Evolutionary conservation across 2,113 vertebrate genomes (phyloP), one percentile per base, ranked within the genome.

Genomic region (Amphilophus citrinellus): DNA sequence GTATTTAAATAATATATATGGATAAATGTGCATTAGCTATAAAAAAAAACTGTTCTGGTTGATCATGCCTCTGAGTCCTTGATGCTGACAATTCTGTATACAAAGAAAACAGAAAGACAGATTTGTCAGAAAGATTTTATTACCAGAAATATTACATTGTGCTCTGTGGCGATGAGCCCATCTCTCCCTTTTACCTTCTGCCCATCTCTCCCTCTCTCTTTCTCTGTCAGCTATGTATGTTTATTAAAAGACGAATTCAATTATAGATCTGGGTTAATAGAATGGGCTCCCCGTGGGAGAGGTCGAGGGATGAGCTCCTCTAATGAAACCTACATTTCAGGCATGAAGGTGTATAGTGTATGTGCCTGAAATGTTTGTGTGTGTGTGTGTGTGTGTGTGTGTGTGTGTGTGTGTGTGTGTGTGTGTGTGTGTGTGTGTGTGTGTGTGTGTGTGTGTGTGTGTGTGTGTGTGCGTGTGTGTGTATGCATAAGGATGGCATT

Each of bases 191-290:
- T 58, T 58, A 63, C 86, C 77, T 87, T 77, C 17, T 77, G 20
- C 61, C 32, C 4, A 7, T 77, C 44, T 77, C 68, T 80, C 61
- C 22, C 76, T 68, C 56, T 58, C 76, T 58, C 20, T 32, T 9
- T 44, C 77, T 83, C 81, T 79, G 66, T 88, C 87, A 91, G 89
- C 81, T 30, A 61, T 53, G 82, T 83, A 91, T 89, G 93, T 95
- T 94, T 95, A 95, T 94, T 95, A 95, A 94, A 93, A 93, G 95
- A 90, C 94, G 92, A 93, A 93, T 90, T 94, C 95, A 95, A 95
- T 96, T 96, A 95, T 95, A 95, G 92, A 95, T 95, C 90, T 96
- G 92, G 95, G 95, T 92, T 95, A 96, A 96, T 96, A 93, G 94
- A 89, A 89, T 91, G 90, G 73, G 59, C 75, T 90, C 91, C 90